phyloP scores from a whole-genome alignment of 2,113 vertebrate species.

The Lethenteron reissneri region DNA sequence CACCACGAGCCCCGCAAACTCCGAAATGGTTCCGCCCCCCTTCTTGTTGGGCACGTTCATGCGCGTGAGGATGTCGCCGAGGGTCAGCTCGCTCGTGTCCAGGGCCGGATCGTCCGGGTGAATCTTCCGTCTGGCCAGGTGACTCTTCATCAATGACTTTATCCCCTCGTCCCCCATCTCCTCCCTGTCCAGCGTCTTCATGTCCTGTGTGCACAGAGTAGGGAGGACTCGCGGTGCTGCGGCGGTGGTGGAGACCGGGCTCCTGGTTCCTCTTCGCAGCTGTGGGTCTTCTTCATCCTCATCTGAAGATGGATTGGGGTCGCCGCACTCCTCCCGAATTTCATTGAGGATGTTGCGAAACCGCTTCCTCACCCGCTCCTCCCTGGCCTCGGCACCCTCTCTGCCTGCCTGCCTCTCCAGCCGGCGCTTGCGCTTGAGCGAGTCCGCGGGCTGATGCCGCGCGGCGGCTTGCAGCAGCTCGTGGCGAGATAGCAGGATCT shows the following conservation, averaged over 20 bases:
- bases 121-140: slow-evolving; percentile 66
- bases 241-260: slow-evolving; percentile 33
- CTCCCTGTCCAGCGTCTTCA: slow-evolving; percentile 69
- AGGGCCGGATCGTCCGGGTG: slow-evolving; percentile 82
- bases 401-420: background rate
- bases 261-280: slow-evolving; percentile 6
- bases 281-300: slow-evolving; percentile 46
- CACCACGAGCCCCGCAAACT: too few species aligned
- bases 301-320: slow-evolving; percentile 62
- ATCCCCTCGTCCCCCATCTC: slow-evolving; percentile 60
- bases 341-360: slow-evolving; percentile 59
- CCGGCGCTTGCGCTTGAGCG: background rate
- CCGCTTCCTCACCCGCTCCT: slow-evolving; percentile 43
- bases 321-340: slow-evolving; percentile 71
- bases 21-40: too few species aligned
- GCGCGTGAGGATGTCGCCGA: slow-evolving; percentile 64
- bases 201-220: slow-evolving; percentile 66
- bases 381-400: slow-evolving; percentile 31
- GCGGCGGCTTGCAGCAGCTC: background rate
- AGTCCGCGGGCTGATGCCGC: background rate
- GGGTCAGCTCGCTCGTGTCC: slow-evolving; percentile 53
- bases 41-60: slow-evolving; percentile 31
- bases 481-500: slow-evolving; percentile 36
- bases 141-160: slow-evolving; percentile 59
- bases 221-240: slow-evolving; percentile 61